These are phyloP conservation scores for Dreissena polymorpha DNA, from an alignment of 1,140 invertebrate genomes.

Conservation along the genomic window DNA sequence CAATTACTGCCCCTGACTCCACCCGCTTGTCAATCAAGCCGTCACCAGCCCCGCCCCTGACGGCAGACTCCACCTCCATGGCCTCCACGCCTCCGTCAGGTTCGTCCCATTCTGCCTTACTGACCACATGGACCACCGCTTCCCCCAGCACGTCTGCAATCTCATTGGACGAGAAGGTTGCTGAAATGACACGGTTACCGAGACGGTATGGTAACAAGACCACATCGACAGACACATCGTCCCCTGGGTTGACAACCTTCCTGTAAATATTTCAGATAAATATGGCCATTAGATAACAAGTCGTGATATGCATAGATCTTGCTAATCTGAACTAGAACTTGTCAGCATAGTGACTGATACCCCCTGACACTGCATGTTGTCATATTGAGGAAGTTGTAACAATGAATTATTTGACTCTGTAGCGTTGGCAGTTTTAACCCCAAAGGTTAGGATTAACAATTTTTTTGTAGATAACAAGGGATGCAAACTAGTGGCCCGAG, in stretches of 20 bases:
- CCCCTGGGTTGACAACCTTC: constrained; percentile 49
- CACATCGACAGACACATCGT: constrained; percentile 41
- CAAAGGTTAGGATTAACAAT: not conserved
- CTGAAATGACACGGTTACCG: constrained; percentile 23
- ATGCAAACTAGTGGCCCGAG: too few relatives aligned
- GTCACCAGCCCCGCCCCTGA: not conserved
- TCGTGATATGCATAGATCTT: not conserved
- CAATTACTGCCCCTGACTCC: not conserved
- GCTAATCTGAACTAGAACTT: not conserved
- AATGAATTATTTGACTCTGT: not conserved
- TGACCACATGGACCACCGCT: constrained; percentile 22
- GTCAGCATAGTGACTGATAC: not conserved
- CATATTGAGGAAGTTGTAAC: not conserved
- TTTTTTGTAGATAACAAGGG: too few relatives aligned
- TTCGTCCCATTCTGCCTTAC: constrained; percentile 41
- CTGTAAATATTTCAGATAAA: constrained; percentile 14
- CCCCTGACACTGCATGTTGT: not conserved
- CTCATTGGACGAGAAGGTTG: constrained; percentile 44
- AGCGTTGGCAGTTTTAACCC: not conserved
- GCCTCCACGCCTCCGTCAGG: not conserved
- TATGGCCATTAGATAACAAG: not conserved
- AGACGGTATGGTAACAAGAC: constrained; percentile 39
- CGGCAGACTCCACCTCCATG: not conserved
- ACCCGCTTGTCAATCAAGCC: too few relatives aligned
- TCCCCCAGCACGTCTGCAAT: constrained; percentile 37